Conservation (phyloP, 2,797 vertebrate genomes). For the Macropodus opercularis region DNA sequence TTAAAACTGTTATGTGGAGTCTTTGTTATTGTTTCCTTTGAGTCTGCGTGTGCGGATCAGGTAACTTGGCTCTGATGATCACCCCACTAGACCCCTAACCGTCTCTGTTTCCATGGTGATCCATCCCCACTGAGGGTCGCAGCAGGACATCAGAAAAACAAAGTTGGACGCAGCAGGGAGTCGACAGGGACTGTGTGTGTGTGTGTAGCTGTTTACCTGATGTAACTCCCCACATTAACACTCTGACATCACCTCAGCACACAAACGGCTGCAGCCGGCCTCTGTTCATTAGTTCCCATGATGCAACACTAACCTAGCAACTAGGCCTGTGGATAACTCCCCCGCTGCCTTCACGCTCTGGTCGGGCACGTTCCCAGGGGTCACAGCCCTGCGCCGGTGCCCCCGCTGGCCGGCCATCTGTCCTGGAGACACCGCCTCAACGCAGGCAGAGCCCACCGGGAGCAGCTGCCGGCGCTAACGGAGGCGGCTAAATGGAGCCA, state of each 20-base stretch:
- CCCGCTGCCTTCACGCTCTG: conserved; percentile 46
- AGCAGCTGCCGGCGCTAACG: conserved; percentile 61
- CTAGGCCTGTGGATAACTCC: conserved; percentile 69
- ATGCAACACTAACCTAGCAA: conserved; percentile 69
- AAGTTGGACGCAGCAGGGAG: conserved; percentile 60
- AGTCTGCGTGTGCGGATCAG: conserved; percentile 23
- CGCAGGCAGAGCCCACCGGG: conserved; percentile 49
- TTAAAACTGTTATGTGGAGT: not conserved
- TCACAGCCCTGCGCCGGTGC: conserved; percentile 37
- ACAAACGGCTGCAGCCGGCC: conserved; percentile 17
- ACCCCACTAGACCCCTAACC: conserved; percentile 8
- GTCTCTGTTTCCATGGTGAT: conserved; percentile 72
- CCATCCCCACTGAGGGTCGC: conserved; percentile 54
- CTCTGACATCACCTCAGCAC: conserved; percentile 55
- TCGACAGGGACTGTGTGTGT: conserved; percentile 8
- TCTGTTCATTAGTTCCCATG: conserved; percentile 59
- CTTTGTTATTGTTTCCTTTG: not conserved
- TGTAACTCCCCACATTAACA: conserved; percentile 43
- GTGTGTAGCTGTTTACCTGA: conserved; percentile 43
- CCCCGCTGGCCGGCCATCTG: conserved; percentile 58
- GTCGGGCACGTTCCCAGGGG: conserved; percentile 67
- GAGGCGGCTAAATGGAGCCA: conserved; percentile 49
- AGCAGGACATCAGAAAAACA: conserved; percentile 73
- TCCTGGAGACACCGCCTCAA: conserved; percentile 38
- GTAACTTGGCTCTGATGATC: conserved; percentile 22